Evolutionary conservation across 1,140 invertebrate species (phyloP).

Genomic region (Drosophila nannoptera): DNA sequence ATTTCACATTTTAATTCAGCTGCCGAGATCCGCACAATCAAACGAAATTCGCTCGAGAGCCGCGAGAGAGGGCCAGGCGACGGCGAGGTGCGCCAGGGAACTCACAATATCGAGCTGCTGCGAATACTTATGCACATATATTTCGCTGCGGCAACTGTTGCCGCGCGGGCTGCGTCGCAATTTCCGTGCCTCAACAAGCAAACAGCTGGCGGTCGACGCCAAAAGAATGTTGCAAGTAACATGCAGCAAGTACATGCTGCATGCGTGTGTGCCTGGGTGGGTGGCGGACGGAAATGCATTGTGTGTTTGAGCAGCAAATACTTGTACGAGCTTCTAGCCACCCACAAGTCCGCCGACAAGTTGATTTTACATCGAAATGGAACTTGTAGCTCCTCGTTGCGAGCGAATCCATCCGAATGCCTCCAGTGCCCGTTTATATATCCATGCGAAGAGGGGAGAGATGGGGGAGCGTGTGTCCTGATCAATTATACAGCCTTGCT

Average conservation of each 20-base stretch:
- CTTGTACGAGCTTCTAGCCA: background rate
- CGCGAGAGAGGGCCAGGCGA: background rate
- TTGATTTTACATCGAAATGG: background rate
- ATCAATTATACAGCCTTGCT: too few species aligned
- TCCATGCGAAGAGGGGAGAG: too few species aligned
- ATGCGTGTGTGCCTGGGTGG: background rate
- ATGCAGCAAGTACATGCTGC: constrained; percentile 6
- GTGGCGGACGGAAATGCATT: constrained; percentile 20
- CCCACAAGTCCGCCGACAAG: background rate
- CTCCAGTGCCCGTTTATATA: background rate
- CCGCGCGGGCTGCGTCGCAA: constrained; percentile 14
- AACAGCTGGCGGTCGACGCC: constrained; percentile 28
- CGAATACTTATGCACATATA: constrained; percentile 8
- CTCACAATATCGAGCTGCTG: constrained; percentile 12
- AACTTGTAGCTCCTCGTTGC: background rate
- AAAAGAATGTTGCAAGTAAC: constrained; percentile 23
- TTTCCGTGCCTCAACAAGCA: constrained; percentile 26
- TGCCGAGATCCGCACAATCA: background rate
- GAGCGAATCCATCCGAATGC: background rate
- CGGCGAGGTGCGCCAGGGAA: too few species aligned
- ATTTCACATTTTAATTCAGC: too few species aligned
- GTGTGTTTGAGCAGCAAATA: constrained; percentile 9
- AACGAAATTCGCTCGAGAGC: background rate
- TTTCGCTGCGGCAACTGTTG: constrained; percentile 23
- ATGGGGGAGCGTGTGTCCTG: too few species aligned